Evolutionary conservation across 2,888 invertebrate genomes (phyloP), one percentile per base, ranked within the genome.

Genomic region (Sphaeridia pumilis): DNA sequence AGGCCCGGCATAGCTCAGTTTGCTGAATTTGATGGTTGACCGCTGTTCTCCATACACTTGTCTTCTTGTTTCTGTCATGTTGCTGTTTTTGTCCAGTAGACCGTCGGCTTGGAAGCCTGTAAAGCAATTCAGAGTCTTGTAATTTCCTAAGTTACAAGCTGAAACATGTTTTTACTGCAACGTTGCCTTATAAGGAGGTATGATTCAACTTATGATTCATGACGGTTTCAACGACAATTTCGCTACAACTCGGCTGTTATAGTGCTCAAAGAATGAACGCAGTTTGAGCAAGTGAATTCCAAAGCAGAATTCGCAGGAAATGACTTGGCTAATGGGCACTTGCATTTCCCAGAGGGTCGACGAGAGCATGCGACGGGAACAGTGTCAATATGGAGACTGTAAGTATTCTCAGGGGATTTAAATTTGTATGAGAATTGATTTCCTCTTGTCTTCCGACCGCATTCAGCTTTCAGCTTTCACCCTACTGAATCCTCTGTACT

Each of bases 1-100:
- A 2, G 95, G 95, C 0, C 95, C 95, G n/a, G 90, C 86, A 70
- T 94, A 95, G 1, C 90, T 87, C 49, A 94, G 76, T 69, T 88
- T 88, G 72, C 87, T 87, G 59, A 88, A 76, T 68, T 88, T 87
- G 24, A 61, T 55, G 25, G 59, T 55, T 28, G 59, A 54, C 41
- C 60, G 47, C 21, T 56, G 50, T 36, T 61, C 61, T 46, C 54
- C 55, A 48, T 59, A 57, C 47, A 52, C 54, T 46, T 55, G 58
- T 4, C 24, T 12, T n/a, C 34, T 25, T 10, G 52, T 41, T 41
- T 25, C 51, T 5, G 60, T 61, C 36, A 52, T 44, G 49, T 58
- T 64, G 26, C 51, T 58, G 24, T 58, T 60, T 20, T 27, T 28
- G 46, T 53, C 56, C 22, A 64, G 56, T 3, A 64, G 52, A 7